Evolutionary conservation across 1,140 invertebrate genomes (phyloP), one percentile per base, ranked within the genome.

Genomic region (Penaeus indicus): DNA sequence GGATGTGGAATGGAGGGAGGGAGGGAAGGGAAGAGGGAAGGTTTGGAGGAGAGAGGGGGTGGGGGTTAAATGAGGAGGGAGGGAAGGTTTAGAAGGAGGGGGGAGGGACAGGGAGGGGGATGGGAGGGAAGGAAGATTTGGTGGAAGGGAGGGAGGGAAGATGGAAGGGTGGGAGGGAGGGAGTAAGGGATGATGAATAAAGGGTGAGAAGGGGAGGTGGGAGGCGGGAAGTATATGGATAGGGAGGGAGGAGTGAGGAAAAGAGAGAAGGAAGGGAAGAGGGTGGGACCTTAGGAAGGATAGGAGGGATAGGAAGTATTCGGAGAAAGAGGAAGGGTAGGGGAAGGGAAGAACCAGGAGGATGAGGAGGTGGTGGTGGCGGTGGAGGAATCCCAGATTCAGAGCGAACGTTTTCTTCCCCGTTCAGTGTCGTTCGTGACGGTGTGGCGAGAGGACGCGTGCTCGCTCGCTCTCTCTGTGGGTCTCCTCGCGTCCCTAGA

Each of bases 321-420:
- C n/a, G 72, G 42, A 25, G 42, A 38, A 25, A 32, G n/a, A 75
- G 27, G n/a, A 22, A 18, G 5, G 38, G 60, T 22, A 54, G 60
- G 77, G 22, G 75, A 77, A 32, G 75, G 38, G 75, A 32, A 77
- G 75, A 32, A 77, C 7, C n/a, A 77, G 75, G 75, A 77, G 75
- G 75, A 27, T 7, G 32, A 27, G 75, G 75, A 77, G 19, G 32
- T 7, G 75, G 32, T 10, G 19, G 32, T 21, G 75, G 27, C 7
- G 32, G 75, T 27, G 77, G 32, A 21, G 4, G 77, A 22, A 78
- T 11, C 25, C 11, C 19, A 21, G 38, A 62, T 2, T 4, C 25
- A 63, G 63, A 32, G 54, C 27, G n/a, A 47, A 63, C 80, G 27
- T 21, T 82, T 42, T 47, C 60, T 27, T 27, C 27, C 27, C 27